phyloP scores from a whole-genome alignment of 2,797 vertebrate species.

The Salmo trutta region DNA sequence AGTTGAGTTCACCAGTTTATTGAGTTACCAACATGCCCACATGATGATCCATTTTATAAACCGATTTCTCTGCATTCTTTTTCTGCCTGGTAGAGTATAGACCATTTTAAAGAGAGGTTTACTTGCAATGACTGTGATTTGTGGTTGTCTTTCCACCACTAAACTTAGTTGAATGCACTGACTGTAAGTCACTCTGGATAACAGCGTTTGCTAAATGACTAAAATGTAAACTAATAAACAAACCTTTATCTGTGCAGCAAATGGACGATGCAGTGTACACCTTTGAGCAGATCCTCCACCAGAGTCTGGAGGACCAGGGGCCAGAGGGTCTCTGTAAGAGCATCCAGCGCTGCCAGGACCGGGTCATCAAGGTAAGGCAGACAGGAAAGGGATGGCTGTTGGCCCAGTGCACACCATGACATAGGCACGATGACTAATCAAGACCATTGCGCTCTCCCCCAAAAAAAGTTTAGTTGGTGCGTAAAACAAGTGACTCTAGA shows the following conservation, averaged over 20 bases:
- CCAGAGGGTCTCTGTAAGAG: constrained; percentile 85
- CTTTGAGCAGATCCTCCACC: constrained; percentile 92
- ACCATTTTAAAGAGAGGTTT: too few species aligned
- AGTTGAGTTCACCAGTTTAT: too few species aligned
- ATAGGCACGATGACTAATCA: background rate
- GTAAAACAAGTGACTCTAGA: background rate
- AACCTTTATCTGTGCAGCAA: constrained; percentile 77
- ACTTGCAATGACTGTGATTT: too few species aligned
- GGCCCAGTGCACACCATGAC: background rate
- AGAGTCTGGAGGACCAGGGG: constrained; percentile 84
- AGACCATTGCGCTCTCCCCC: background rate
- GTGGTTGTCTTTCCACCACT: too few species aligned
- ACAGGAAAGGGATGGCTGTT: background rate
- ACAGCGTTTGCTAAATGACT: too few species aligned
- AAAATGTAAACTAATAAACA: background rate
- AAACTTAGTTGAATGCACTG: too few species aligned
- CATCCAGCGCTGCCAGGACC: constrained; percentile 92
- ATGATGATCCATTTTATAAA: too few species aligned
- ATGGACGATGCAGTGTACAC: constrained; percentile 91
- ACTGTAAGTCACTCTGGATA: too few species aligned
- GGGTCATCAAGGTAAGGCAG: constrained; percentile 88
- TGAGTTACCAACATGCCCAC: too few species aligned
- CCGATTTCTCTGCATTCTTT: too few species aligned
- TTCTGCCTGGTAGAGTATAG: too few species aligned
- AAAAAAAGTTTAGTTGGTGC: background rate